A percentile compares a stretch with the other conserved stretches of the same genome.
phyloP scores from a whole-genome alignment of 2,888 invertebrate species.

The Chydorus sphaericus region DNA sequence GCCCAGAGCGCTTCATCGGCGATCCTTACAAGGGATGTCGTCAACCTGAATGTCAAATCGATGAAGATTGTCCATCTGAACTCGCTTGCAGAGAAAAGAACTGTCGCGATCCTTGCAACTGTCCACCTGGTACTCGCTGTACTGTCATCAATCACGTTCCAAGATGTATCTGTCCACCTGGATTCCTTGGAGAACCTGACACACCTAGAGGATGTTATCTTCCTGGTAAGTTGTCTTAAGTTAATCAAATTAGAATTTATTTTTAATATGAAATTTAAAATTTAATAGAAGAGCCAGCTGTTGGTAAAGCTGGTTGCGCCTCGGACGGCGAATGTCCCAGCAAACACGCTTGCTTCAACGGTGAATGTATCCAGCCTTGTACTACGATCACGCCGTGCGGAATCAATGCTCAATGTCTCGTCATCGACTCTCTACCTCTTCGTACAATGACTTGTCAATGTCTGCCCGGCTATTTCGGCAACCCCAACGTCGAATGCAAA shows the following conservation, averaged over 20 bases:
- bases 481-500: constrained; percentile 10
- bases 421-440: constrained; percentile 69
- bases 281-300: constrained; percentile 32
- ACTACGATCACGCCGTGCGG: constrained; percentile 57
- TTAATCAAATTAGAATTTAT: neutral
- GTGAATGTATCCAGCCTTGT: constrained; percentile 67
- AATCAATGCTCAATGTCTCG: constrained; percentile 60
- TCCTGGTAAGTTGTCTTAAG: constrained; percentile 8
- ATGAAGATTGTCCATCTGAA: constrained; percentile 42
- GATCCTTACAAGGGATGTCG: constrained; percentile 67
- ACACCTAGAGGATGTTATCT: constrained; percentile 20
- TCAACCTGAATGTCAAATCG: constrained; percentile 53
- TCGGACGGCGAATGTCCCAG: constrained; percentile 59
- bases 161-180: constrained; percentile 54
- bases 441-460: constrained; percentile 81
- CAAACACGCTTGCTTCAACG: constrained; percentile 65
- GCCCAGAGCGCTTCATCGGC: constrained; percentile 56
- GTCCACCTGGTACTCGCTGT: constrained; percentile 54
- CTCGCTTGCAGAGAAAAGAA: constrained; percentile 62
- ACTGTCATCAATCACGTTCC: constrained; percentile 62
- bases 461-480: constrained; percentile 72
- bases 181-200: constrained; percentile 55
- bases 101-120: constrained; percentile 66
- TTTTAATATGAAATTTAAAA: constrained; percentile 19
- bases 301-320: constrained; percentile 43